Percentiles rank a stretch among this genome's conserved stretches.
Evolutionary conservation across 30 jellyfish, hydroid and myxozoan species (phyloP).

Genomic region (Cassiopea andromeda): DNA sequence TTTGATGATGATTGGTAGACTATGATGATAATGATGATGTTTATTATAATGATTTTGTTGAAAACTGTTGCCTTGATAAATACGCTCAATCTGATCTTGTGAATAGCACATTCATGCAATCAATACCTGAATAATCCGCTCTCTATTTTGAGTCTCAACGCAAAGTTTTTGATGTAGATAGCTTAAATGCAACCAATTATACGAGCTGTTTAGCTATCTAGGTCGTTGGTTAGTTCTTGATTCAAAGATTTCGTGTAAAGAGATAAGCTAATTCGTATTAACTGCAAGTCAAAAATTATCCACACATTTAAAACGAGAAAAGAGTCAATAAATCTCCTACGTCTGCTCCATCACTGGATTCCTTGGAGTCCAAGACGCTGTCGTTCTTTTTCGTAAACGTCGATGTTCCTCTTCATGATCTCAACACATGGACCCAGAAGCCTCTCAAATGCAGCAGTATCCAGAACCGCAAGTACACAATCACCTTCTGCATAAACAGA

Average conservation of each 20-base stretch:
- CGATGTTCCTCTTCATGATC: constrained; percentile 90
- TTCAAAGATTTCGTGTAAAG: too few relatives aligned
- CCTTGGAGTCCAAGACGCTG: constrained; percentile 86
- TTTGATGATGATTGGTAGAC: not conserved
- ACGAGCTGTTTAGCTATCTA: too few relatives aligned
- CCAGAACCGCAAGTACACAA: constrained; percentile 81
- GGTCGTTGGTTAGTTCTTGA: too few relatives aligned
- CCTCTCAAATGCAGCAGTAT: constrained; percentile 95
- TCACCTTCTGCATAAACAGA: constrained; percentile 91
- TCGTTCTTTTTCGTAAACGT: constrained; percentile 86
- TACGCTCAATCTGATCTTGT: too few relatives aligned
- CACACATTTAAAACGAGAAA: not conserved
- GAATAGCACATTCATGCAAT: too few relatives aligned
- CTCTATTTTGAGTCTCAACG: too few relatives aligned
- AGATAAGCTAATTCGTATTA: too few relatives aligned
- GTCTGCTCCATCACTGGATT: constrained; percentile 22
- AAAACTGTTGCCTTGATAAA: too few relatives aligned
- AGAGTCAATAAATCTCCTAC: not conserved
- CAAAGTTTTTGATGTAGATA: too few relatives aligned
- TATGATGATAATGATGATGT: not conserved
- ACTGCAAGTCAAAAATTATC: not conserved
- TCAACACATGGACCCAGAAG: constrained; percentile 97
- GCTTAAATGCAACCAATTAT: too few relatives aligned
- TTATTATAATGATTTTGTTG: not conserved
- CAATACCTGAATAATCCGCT: too few relatives aligned